A percentile compares a stretch with the other conserved stretches of the same genome.
These are phyloP conservation scores for Tinea pellionella DNA, from an alignment of 2,888 invertebrate species.

Conservation along the genomic window DNA sequence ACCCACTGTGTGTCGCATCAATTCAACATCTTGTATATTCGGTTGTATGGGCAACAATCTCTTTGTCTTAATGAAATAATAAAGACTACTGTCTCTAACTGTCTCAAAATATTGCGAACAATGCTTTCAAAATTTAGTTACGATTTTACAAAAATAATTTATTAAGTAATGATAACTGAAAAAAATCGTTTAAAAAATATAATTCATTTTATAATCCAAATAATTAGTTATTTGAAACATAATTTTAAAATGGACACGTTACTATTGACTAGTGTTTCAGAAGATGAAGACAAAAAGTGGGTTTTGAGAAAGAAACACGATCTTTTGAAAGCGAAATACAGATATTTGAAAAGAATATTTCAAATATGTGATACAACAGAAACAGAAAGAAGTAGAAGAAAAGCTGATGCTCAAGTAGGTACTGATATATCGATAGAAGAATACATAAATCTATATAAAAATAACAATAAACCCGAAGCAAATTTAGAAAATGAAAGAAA, in stretches of 20 bases:
- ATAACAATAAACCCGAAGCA: not conserved
- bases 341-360: constrained; percentile 55
- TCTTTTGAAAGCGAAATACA: constrained; percentile 56
- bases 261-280: constrained; percentile 29
- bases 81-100: not conserved
- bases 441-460: not conserved
- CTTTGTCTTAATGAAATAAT: not conserved
- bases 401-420: constrained; percentile 17
- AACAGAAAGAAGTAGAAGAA: not conserved
- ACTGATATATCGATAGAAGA: not conserved
- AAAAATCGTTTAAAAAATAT: not conserved
- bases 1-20: too few relatives aligned
- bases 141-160: not conserved
- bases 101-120: not conserved
- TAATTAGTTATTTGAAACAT: not conserved
- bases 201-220: not conserved
- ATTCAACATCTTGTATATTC: too few relatives aligned
- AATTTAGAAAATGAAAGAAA: too few relatives aligned
- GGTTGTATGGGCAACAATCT: not conserved
- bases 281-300: constrained; percentile 48
- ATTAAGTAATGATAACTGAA: not conserved
- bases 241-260: not conserved
- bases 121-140: not conserved
- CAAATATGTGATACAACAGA: constrained; percentile 53
- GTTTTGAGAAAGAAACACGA: constrained; percentile 60